Conservation (phyloP, 2,888 invertebrate genomes). For the Micoletzkya japonica region DNA sequence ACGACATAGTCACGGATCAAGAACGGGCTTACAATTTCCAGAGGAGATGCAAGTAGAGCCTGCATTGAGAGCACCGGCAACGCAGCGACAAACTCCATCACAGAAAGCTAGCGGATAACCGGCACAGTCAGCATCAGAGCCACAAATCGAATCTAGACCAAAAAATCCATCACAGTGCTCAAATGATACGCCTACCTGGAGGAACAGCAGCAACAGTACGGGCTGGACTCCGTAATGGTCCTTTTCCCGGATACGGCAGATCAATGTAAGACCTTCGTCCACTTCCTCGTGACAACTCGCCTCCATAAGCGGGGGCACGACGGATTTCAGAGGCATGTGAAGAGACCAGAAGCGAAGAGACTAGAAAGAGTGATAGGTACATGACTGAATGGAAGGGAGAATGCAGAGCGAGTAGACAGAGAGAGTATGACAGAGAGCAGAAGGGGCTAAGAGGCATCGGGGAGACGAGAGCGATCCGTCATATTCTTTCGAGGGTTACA, state of each 20-base stretch:
- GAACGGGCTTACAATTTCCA: constrained; percentile 35
- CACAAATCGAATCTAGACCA: constrained; percentile 43
- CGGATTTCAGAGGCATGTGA: not conserved
- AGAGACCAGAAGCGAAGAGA: not conserved
- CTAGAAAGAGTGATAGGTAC: constrained; percentile 1
- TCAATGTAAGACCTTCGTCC: not conserved
- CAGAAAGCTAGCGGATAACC: constrained; percentile 63
- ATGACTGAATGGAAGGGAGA: constrained; percentile 10
- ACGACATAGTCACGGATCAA: too few species aligned
- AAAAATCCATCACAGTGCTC: not conserved
- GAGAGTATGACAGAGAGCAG: constrained; percentile 9
- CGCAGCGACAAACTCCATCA: constrained; percentile 60
- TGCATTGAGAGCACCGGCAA: constrained; percentile 59
- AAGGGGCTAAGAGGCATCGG: not conserved
- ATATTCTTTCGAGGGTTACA: not conserved
- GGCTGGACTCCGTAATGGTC: not conserved
- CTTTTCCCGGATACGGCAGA: constrained; percentile 16
- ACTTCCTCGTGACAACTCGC: not conserved
- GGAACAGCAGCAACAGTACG: constrained; percentile 6
- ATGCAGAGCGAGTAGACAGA: not conserved
- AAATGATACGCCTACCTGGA: constrained; percentile 10
- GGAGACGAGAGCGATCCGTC: not conserved
- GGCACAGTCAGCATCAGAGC: constrained; percentile 58
- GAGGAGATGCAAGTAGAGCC: constrained; percentile 59
- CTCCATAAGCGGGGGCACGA: not conserved